Evolutionary conservation across 2,113 vertebrate genomes (phyloP).

Genomic region (Paradoxurus hermaphroditus): DNA sequence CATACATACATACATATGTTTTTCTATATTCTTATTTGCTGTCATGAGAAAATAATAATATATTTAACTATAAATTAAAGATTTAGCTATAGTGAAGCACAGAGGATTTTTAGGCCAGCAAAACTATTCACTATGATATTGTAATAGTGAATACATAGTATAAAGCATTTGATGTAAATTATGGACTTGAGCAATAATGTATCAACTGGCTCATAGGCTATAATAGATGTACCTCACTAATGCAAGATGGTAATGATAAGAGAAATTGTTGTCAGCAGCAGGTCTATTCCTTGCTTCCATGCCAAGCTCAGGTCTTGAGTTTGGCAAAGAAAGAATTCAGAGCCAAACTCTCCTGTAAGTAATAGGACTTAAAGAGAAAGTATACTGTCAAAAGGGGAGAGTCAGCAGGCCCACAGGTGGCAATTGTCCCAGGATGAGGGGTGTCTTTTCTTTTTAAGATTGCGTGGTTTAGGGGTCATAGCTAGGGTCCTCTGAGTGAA

Average conservation of each 20-base stretch:
- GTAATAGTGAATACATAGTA: no score
- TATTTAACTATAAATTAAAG: not conserved
- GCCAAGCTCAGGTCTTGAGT: not conserved
- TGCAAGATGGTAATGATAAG: not conserved
- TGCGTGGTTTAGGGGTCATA: not conserved
- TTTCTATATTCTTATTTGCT: not conserved
- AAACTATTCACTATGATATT: not conserved
- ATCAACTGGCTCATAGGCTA: not conserved
- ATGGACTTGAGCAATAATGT: not conserved
- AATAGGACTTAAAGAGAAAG: not conserved
- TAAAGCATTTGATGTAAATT: not conserved
- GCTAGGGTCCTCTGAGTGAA: not conserved
- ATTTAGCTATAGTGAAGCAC: fast-evolving
- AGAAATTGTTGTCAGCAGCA: not conserved
- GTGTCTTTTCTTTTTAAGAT: not conserved
- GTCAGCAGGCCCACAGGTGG: not conserved
- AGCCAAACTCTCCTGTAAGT: not conserved
- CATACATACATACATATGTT: fast-evolving
- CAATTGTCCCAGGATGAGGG: not conserved
- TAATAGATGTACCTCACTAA: not conserved
- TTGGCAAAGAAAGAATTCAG: not conserved
- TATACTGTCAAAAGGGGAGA: not conserved
- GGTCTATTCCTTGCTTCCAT: not conserved
- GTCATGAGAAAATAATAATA: not conserved
- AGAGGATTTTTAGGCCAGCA: not conserved